Conservation (phyloP, 1,140 invertebrate genomes). For the Drosophila sturtevanti region DNA sequence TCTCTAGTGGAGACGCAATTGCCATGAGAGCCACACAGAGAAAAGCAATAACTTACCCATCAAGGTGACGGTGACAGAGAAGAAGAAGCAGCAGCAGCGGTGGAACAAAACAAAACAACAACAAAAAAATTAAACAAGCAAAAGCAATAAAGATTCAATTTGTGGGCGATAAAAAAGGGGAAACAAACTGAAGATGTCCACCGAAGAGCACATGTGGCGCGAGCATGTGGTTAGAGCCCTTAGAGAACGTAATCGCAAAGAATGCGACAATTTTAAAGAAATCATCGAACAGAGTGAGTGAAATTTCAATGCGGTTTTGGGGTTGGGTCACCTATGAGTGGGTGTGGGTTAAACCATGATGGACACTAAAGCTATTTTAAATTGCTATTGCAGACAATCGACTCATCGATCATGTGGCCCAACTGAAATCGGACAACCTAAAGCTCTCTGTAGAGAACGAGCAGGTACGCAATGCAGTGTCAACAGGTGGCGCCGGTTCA, state of each 20-base stretch:
- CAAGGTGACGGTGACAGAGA: conserved; percentile 11
- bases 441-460: conserved; percentile 93
- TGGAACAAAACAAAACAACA: conserved; percentile 16
- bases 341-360: not conserved
- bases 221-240: conserved; percentile 85
- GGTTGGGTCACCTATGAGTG: not conserved
- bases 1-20: not conserved
- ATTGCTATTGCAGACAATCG: conserved; percentile 89
- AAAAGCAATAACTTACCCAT: not conserved
- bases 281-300: conserved; percentile 86
- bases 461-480: conserved; percentile 85
- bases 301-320: conserved; percentile 4
- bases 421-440: conserved; percentile 91
- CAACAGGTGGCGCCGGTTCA: conserved; percentile 75
- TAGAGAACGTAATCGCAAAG: conserved; percentile 84
- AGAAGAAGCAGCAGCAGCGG: not conserved
- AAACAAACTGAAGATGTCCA: conserved; percentile 48
- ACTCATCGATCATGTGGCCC: conserved; percentile 91
- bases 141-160: conserved; percentile 10
- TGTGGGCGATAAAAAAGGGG: conserved; percentile 1
- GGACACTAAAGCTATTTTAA: conserved; percentile 23
- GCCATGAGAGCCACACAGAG: conserved; percentile 4
- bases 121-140: conserved; percentile 19
- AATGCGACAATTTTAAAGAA: conserved; percentile 86
- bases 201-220: conserved; percentile 83